Conservation (phyloP, 2,797 vertebrate species). For the Jordanella pulchra region DNA sequence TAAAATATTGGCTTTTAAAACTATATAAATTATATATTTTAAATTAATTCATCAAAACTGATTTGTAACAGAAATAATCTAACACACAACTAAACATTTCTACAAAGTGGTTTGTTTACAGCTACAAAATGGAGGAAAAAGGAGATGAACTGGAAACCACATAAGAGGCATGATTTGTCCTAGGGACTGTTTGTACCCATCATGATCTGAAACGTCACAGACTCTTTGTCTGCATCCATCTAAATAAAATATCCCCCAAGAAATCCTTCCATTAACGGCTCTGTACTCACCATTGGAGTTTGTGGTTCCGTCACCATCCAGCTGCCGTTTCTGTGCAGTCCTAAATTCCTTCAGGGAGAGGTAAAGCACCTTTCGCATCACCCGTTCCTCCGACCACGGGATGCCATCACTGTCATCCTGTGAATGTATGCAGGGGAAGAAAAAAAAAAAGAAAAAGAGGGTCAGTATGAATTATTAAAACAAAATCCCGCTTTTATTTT, state of each 20-base stretch:
- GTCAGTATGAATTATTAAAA: conserved; percentile 14
- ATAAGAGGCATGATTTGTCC: background rate
- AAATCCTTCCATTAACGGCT: background rate
- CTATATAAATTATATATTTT: background rate
- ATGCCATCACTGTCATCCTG: conserved; percentile 99
- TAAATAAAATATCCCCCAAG: background rate
- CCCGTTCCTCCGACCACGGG: conserved; percentile 98
- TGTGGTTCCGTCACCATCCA: conserved; percentile 87
- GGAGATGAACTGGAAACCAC: background rate
- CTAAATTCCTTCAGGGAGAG: conserved; percentile 99
- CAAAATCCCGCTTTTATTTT: background rate
- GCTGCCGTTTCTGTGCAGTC: conserved; percentile 95
- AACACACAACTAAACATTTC: background rate
- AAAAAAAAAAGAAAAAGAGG: background rate
- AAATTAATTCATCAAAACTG: background rate
- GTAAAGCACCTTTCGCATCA: conserved; percentile 98
- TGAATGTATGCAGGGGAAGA: conserved; percentile 31
- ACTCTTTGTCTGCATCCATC: background rate
- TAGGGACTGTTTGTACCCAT: background rate
- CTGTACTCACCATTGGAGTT: conserved; percentile 86
- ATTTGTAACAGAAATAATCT: background rate
- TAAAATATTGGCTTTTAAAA: too few species aligned
- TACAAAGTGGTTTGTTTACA: background rate
- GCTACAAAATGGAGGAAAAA: background rate
- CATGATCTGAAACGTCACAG: background rate